phyloP scores from a whole-genome alignment of 2,113 vertebrate species.

The Sturnus vulgaris region DNA sequence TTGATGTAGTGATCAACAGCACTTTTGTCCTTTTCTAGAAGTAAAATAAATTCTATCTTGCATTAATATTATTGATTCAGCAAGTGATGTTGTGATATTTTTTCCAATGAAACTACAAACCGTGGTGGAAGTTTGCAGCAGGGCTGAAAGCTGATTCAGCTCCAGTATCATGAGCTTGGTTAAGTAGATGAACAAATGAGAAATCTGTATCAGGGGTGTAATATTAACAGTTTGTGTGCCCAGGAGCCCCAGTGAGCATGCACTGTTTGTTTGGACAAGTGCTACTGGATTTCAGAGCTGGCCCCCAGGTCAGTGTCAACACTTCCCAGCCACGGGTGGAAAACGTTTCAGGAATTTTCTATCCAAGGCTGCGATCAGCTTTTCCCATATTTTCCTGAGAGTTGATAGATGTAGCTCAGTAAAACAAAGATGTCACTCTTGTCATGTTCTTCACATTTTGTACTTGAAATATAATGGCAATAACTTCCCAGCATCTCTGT shows the following conservation, averaged over 20 bases:
- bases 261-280: conserved; percentile 61
- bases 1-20: not conserved
- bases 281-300: conserved; percentile 47
- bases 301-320: conserved; percentile 34
- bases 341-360: conserved; percentile 28
- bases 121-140: not conserved
- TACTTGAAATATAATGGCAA: not conserved
- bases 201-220: not conserved
- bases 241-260: not conserved
- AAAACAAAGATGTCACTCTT: not conserved
- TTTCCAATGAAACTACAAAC: not conserved
- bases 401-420: not conserved
- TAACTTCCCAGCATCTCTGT: not conserved
- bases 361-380: not conserved
- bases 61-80: not conserved
- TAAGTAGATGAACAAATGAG: not conserved
- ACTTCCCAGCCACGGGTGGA: not conserved
- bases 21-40: not conserved
- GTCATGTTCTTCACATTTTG: not conserved
- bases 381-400: not conserved
- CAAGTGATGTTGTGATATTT: not conserved
- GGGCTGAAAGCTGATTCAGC: not conserved
- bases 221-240: conserved; percentile 17
- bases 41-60: not conserved
- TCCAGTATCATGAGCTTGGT: not conserved